Base-by-base conservation (phyloP, 2,888 invertebrate genomes). In the Noctua janthina region DNA sequence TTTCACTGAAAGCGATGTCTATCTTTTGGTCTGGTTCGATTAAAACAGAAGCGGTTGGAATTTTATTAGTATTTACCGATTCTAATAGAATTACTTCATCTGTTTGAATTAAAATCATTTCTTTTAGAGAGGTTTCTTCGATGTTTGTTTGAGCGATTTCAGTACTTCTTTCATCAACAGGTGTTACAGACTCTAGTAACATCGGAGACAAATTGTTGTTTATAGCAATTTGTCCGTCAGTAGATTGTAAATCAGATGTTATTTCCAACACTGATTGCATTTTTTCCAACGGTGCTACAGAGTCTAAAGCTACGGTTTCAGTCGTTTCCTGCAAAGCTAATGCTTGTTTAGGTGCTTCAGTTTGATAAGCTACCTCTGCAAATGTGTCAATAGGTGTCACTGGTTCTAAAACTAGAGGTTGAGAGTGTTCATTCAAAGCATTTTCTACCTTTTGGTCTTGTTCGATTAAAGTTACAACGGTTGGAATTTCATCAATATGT, bases 341-440 rank as follows among this genome's bases (percentile, higher is more conserved):
- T 23, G 43, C 67, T 67, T n/a, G 5, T 51, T 66, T 20, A 15
- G 1, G 5, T 49, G 23, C 23, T 35, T 66, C 64, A 64, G 23
- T n/a, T 74, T 46, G 49, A 59, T 39, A 62, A 4, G 20, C 2
- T 35, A 20, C n/a, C 3, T 49, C 20, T 20, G 68, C 67, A 15
- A 51, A 29, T 5, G 35, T 20, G 17, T 71, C 20, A 23, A 83
- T 68, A 3, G 62, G 49, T 29, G n/a, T 20, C 49, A 74, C 13
- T 43, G 74, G 71, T 83, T 84, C 66, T 8, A 80, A n/a, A 49
- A 54, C 64, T 10, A 39, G 0, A 56, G 73, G 62, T 74, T 78
- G 35, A 59, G n/a, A n/a, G 23, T 62, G 54, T 54, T 68, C 68
- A 73, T 4, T 51, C 0, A 72, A 35, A 17, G 77, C 39, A 11